These are phyloP conservation scores for Rhinopomastus cyanomelas DNA, from an alignment of 2,113 vertebrate genomes.

Conservation along the genomic window DNA sequence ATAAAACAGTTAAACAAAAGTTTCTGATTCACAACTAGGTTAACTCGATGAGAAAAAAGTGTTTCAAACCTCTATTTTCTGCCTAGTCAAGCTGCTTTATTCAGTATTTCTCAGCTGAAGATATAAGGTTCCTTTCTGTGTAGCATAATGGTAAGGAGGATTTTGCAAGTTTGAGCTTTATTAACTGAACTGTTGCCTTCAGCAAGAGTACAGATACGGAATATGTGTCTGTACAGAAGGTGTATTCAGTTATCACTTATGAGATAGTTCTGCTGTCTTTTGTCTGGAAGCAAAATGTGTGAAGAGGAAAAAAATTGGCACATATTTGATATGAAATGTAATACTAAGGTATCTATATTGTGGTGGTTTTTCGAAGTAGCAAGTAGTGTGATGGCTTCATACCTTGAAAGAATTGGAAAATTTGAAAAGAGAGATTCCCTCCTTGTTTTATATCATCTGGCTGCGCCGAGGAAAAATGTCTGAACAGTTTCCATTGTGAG, in stretches of 20 bases:
- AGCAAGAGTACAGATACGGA: neutral
- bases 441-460: conserved; percentile 36
- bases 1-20: neutral
- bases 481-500: conserved; percentile 3
- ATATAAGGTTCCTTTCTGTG: neutral
- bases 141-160: neutral
- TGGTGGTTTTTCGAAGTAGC: neutral
- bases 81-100: neutral
- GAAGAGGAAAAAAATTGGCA: neutral
- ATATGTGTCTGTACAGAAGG: neutral
- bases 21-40: neutral
- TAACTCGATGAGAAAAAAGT: neutral
- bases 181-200: conserved; percentile 9
- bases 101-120: conserved; percentile 10
- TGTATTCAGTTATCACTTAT: neutral
- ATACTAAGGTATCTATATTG: neutral
- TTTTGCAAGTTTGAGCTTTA: conserved; percentile 12
- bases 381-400: neutral
- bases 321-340: neutral
- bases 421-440: neutral
- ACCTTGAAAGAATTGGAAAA: neutral
- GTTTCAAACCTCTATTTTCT: conserved; percentile 1
- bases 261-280: neutral
- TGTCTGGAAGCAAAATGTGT: conserved; percentile 9
- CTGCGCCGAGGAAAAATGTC: neutral